Percentiles rank a stretch among this genome's conserved stretches.
These are phyloP conservation scores for Trachelus iudaicus DNA, from an alignment of 2,888 invertebrate genomes.

Conservation along the genomic window DNA sequence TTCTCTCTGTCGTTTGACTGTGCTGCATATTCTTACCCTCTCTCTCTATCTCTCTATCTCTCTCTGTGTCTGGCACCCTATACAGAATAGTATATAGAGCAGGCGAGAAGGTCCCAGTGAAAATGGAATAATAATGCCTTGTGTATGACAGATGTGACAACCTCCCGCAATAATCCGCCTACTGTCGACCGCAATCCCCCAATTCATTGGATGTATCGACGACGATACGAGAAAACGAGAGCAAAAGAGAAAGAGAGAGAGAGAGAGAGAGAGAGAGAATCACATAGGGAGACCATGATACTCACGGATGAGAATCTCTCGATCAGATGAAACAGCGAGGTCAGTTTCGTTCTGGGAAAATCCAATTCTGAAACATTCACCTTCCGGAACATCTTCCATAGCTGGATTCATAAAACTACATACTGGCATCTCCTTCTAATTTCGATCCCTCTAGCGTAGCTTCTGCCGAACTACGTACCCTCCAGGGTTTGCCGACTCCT, in stretches of 20 bases:
- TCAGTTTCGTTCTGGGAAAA: no score
- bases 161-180: slow-evolving; percentile 41
- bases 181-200: slow-evolving; percentile 1
- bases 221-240: slow-evolving; percentile 10
- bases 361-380: no score
- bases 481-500: no score
- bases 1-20: not conserved
- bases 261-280: not conserved
- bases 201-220: not conserved
- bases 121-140: slow-evolving; percentile 45
- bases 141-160: slow-evolving; percentile 47
- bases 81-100: slow-evolving; percentile 9
- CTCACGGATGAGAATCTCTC: no score
- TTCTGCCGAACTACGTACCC: no score
- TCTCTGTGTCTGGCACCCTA: not conserved
- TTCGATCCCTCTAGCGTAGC: no score
- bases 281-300: not conserved
- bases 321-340: no score
- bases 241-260: not conserved
- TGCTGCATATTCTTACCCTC: not conserved
- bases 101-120: slow-evolving; percentile 19
- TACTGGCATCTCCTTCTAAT: no score
- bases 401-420: no score
- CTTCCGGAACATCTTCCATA: no score
- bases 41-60: not conserved